Evolutionary conservation across 2,888 invertebrate genomes (phyloP), one percentile per base, ranked within the genome.

Genomic region (Erannis defoliaria): DNA sequence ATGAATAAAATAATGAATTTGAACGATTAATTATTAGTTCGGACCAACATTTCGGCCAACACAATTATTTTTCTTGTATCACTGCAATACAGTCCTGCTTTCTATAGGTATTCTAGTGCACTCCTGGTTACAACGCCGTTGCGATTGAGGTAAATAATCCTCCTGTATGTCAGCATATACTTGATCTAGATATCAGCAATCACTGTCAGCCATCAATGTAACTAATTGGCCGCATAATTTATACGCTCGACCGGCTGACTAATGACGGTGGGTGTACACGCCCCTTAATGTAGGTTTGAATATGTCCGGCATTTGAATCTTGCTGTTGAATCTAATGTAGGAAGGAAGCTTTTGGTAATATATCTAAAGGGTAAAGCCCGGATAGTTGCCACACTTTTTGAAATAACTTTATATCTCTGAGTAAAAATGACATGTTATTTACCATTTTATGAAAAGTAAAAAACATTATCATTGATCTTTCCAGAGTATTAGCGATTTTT

Each of bases 221-320:
- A 85, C 88, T 90, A 90, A 90, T 90, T 88, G 88, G 80, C 78
- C 85, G 74, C 84, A 78, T 89, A 90, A 90, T 87, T 84, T 88
- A 89, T 89, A 86, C 87, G 77, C 70, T 74, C 70, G 77, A 74
- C 74, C 80, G 72, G 76, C 77, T 88, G 85, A 89, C 81, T 89
- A 89, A 90, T 89, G 85, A 81, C 68, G 65, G 70, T 37, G 64
- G 38, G n/a, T 31, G 53, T 46, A 49, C 45, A 54, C 54, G 58
- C 62, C 63, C 63, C 56, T 16, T 58, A 23, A 46, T 35, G 35
- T 59, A 53, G 40, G 55, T 55, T 48, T 49, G 26, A 43, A 14
- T 18, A 23, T 2, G 12, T 21, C 42, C n/a, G 43, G 14, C 18
- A 14, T 18, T 14, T 14, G 26, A 26, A 26, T 26, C 16, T 14